These are phyloP conservation scores for Amniataba percoides DNA, from an alignment of 2,797 vertebrate genomes.

Conservation along the genomic window DNA sequence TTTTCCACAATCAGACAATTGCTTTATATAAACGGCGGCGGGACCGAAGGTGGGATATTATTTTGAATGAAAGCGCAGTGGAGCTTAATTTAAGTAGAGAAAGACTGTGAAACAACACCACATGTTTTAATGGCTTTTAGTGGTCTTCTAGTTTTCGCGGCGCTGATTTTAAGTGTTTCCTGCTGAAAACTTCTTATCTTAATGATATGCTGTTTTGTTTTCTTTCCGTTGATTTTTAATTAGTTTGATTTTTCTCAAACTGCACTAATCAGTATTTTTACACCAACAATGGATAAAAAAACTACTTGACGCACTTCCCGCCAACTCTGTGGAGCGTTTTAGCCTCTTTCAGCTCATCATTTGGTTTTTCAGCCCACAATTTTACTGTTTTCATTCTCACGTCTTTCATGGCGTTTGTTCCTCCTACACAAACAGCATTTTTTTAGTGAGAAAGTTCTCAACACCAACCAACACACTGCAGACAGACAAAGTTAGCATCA, in stretches of 20 bases:
- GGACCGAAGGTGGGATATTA: conserved; percentile 28
- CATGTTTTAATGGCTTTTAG: conserved; percentile 26
- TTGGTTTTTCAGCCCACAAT: background rate
- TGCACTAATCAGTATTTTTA: background rate
- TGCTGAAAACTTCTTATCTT: background rate
- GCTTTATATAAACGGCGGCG: conserved; percentile 8
- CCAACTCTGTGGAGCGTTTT: background rate
- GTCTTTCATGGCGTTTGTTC: background rate
- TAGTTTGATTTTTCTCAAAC: too few species aligned
- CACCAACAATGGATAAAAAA: background rate
- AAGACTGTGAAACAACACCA: conserved; percentile 17
- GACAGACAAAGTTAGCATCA: background rate
- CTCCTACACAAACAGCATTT: background rate
- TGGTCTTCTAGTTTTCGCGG: conserved; percentile 18
- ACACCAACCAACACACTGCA: background rate
- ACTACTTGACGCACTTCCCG: background rate
- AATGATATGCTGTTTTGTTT: background rate
- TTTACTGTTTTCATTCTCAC: background rate
- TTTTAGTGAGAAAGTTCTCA: background rate
- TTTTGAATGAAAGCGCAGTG: conserved; percentile 32
- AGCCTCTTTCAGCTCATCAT: background rate
- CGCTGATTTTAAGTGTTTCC: conserved; percentile 25
- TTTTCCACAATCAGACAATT: conserved; percentile 54
- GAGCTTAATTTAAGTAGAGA: conserved; percentile 2
- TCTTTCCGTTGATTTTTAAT: background rate